Evolutionary conservation across 2,888 invertebrate species (phyloP).

Genomic region (Agonopterix alstromeriana): DNA sequence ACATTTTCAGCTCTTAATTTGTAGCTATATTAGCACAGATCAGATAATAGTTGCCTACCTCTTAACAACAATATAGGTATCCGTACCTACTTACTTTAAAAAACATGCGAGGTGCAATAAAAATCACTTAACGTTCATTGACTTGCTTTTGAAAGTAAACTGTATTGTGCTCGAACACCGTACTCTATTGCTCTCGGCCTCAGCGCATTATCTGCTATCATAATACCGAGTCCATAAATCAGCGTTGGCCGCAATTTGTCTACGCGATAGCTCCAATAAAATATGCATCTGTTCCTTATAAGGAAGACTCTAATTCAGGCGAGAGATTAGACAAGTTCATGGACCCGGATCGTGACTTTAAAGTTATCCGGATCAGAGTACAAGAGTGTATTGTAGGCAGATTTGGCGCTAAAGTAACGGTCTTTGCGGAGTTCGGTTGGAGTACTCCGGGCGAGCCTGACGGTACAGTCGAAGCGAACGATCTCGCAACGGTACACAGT

Average conservation of each 20-base stretch:
- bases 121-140: slow-evolving; percentile 1
- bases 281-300: slow-evolving; percentile 53
- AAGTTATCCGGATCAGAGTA: slow-evolving; percentile 67
- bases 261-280: slow-evolving; percentile 34
- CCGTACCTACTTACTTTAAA: no score
- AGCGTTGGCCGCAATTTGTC: slow-evolving; percentile 32
- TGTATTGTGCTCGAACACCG: slow-evolving; percentile 1
- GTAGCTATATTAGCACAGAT: no score
- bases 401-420: slow-evolving; percentile 70
- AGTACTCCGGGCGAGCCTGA: slow-evolving; percentile 26
- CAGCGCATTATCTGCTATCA: slow-evolving; percentile 9
- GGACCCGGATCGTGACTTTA: slow-evolving; percentile 63
- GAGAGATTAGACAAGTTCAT: slow-evolving; percentile 47
- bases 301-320: slow-evolving; percentile 59
- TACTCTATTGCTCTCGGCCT: background rate
- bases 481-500: slow-evolving; percentile 59
- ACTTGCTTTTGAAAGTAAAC: slow-evolving; percentile 1
- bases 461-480: slow-evolving; percentile 42
- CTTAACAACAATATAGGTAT: no score
- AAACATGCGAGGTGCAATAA: no score
- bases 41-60: no score
- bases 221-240: slow-evolving; percentile 27
- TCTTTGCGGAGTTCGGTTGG: slow-evolving; percentile 32
- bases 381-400: slow-evolving; percentile 65
- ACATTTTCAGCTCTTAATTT: no score